Evolutionary conservation across 2,888 invertebrate genomes (phyloP).

Genomic region (Iselma pallidipennis): DNA sequence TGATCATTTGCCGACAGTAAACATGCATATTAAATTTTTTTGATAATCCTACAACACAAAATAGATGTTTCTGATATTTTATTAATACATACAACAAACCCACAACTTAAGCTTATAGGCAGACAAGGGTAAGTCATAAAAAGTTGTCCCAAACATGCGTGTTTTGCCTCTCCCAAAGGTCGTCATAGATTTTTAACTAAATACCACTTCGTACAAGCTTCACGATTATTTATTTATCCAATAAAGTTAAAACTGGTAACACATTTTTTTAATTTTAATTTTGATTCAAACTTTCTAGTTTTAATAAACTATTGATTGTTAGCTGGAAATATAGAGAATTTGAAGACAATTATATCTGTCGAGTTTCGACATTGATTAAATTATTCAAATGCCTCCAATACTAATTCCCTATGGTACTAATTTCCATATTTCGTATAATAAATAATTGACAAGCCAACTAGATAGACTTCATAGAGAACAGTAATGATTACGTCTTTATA

Average conservation of each 20-base stretch:
- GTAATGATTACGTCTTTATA: no score
- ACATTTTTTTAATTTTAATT: neutral
- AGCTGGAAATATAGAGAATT: neutral
- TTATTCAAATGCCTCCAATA: neutral
- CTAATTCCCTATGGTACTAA: neutral
- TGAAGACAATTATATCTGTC: neutral
- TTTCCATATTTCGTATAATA: slow-evolving; percentile 8
- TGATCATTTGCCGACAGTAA: neutral
- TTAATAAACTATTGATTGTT: neutral
- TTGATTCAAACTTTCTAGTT: neutral
- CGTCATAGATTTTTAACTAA: neutral
- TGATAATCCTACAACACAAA: neutral
- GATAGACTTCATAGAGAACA: neutral
- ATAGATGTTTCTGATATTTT: neutral
- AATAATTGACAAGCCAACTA: slow-evolving; percentile 1
- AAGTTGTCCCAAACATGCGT: neutral
- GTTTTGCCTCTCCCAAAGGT: neutral
- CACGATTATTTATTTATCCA: no score
- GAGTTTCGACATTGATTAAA: neutral
- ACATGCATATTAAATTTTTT: neutral
- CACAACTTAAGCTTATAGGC: neutral
- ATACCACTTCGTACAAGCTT: no score
- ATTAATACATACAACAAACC: no score
- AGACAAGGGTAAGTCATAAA: neutral
- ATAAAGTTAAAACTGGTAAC: neutral